phyloP scores from a whole-genome alignment of 64 coral and sea anemone genomes.

The Cladopsammia gracilis region DNA sequence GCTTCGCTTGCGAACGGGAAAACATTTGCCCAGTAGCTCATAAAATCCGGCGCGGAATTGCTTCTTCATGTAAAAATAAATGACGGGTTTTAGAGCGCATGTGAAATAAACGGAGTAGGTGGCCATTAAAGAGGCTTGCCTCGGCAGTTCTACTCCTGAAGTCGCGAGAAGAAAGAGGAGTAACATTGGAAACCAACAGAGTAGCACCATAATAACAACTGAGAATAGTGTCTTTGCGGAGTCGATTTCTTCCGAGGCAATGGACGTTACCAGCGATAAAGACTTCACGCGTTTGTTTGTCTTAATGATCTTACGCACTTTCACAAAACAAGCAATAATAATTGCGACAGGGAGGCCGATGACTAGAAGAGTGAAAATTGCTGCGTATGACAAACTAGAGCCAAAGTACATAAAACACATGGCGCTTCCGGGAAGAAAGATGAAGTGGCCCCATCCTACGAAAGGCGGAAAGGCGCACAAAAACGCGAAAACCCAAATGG shows the following conservation, averaged over 20 bases:
- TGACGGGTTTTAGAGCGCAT: constrained; percentile 63
- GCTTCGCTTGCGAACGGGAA: constrained; percentile 11
- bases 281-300: constrained; percentile 34
- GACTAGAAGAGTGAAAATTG: constrained; percentile 72
- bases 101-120: constrained; percentile 67
- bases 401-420: constrained; percentile 78
- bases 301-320: constrained; percentile 43
- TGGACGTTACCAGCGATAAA: neutral
- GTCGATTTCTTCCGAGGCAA: constrained; percentile 61
- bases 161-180: constrained; percentile 64
- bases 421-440: constrained; percentile 71
- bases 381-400: constrained; percentile 72
- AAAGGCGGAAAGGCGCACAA: constrained; percentile 63
- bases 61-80: constrained; percentile 71
- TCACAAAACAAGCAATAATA: constrained; percentile 65
- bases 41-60: constrained; percentile 69
- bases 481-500: constrained; percentile 56
- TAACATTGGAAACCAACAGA: constrained; percentile 78
- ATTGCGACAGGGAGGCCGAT: constrained; percentile 66
- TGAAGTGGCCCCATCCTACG: constrained; percentile 74
- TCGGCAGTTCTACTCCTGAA: constrained; percentile 62
- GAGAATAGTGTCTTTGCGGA: constrained; percentile 76
- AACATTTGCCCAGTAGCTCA: neutral
- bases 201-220: constrained; percentile 62
- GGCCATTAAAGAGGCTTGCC: constrained; percentile 61